Conservation (phyloP, 2,888 invertebrate species). For the Lycaena phlaeas region DNA sequence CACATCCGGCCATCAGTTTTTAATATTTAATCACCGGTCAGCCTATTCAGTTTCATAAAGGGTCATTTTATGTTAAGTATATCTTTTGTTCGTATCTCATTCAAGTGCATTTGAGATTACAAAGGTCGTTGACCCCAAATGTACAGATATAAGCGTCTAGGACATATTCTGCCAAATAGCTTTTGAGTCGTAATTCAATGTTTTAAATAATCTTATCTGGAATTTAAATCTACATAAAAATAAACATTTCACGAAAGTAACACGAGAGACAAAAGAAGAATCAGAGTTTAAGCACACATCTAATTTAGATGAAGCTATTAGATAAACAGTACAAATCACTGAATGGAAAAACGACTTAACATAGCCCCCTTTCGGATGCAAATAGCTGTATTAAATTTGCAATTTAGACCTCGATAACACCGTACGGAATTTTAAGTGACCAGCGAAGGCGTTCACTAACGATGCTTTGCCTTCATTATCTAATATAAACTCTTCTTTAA, state of each 20-base stretch:
- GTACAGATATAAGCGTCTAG: too few species aligned
- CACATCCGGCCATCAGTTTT: conserved; percentile 22
- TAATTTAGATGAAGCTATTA: conserved; percentile 59
- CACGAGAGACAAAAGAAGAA: conserved; percentile 28
- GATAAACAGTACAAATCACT: conserved; percentile 66
- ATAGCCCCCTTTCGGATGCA: conserved; percentile 65
- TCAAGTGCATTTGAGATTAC: too few species aligned
- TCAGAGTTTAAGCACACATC: conserved; percentile 37
- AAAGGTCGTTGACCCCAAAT: too few species aligned
- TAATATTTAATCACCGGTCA: conserved; percentile 19
- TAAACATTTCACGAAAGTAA: conserved; percentile 27
- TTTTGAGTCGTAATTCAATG: too few species aligned
- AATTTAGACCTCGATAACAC: conserved; percentile 61
- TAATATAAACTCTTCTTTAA: too few species aligned
- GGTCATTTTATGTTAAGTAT: conserved; percentile 6
- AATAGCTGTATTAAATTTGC: conserved; percentile 70
- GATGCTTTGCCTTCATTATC: too few species aligned
- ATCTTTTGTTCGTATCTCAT: not conserved
- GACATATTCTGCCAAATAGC: too few species aligned
- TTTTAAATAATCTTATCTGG: not conserved
- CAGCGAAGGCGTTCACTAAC: conserved; percentile 17
- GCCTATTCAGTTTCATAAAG: conserved; percentile 13
- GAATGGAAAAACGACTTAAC: conserved; percentile 50
- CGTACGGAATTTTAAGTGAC: conserved; percentile 27
- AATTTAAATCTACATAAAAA: conserved; percentile 6